phyloP scores from a whole-genome alignment of 2,113 vertebrate species.

The Diglossa brunneiventris region DNA sequence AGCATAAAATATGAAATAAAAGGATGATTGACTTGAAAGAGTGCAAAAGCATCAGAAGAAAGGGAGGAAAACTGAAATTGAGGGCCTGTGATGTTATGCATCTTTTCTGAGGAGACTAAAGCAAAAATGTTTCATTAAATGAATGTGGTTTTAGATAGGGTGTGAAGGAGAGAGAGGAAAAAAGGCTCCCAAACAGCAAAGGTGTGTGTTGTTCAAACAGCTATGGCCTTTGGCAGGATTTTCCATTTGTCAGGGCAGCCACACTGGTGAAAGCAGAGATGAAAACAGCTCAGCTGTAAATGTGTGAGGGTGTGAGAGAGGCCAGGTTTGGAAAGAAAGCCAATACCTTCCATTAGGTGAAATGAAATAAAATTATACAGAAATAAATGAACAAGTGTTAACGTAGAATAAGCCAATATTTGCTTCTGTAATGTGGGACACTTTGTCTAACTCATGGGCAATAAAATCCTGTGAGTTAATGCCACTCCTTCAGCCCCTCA shows the following conservation, averaged over 20 bases:
- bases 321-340: neutral
- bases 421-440: neutral
- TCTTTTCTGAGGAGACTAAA: neutral
- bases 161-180: neutral
- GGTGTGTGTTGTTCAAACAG: neutral
- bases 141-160: neutral
- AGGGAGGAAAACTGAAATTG: neutral
- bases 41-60: neutral
- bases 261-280: neutral
- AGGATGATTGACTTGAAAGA: conserved; percentile 14
- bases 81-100: neutral
- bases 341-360: neutral
- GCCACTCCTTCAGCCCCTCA: neutral
- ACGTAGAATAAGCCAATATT: neutral
- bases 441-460: neutral
- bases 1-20: conserved; percentile 21
- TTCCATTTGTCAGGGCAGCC: neutral
- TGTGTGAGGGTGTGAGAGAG: neutral
- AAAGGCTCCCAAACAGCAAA: neutral
- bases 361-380: accelerated
- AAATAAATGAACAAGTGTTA: neutral
- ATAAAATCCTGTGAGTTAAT: neutral
- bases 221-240: neutral
- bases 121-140: neutral
- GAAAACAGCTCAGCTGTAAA: neutral